Base-by-base conservation (phyloP, 2,888 invertebrate species). In the Limnephilus lunatus region DNA sequence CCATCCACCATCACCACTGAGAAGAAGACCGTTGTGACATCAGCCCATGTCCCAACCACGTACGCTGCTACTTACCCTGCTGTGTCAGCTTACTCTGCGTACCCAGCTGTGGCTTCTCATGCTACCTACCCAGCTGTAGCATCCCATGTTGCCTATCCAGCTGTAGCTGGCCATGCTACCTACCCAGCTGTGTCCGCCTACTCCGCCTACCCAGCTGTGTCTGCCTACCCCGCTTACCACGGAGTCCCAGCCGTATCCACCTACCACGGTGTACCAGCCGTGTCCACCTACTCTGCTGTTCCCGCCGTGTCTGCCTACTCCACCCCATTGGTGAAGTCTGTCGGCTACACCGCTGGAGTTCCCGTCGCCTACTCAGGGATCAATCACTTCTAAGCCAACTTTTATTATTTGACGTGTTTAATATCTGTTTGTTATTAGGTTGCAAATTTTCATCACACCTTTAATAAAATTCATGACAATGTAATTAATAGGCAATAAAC, bases 191-290 rank as follows among this genome's bases (percentile, higher is more conserved):
- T 68, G 68, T 68, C 68, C 2, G n/a, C 68, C 25, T 68, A 68
- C 25, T 68, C 68, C 25, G 68, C 68, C 68, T 68, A 68, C 68
- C 68, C 68, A 25, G 68, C 68, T 25, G 68, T 68, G 94, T 91
- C 95, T 90, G 95, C 95, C 90, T 94, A 95, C 44, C 95, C 95
- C 90, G 95, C 95, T 89, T 94, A 95, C 44, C 95, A 95, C 91
- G 95, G 95, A 94, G 95, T 39, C 19, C 85, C 39, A 25, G 85
- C 85, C 4, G 31, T 32, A 9, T 85, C 85, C 25, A 15, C 83
- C 83, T 88, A 88, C 68, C 85, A 80, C 81, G 89, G 91, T 19
- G 81, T 85, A 81, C 93, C 93, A 11, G 85, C 85, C 4, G 90
- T 92, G 35, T 92, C 92, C 7, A 93, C 94, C 39, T 94, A 94